A percentile compares a stretch with the other conserved stretches of the same genome.
These are phyloP conservation scores for Marronus borbonicus DNA, from an alignment of 2,888 invertebrate genomes.

Conservation along the genomic window DNA sequence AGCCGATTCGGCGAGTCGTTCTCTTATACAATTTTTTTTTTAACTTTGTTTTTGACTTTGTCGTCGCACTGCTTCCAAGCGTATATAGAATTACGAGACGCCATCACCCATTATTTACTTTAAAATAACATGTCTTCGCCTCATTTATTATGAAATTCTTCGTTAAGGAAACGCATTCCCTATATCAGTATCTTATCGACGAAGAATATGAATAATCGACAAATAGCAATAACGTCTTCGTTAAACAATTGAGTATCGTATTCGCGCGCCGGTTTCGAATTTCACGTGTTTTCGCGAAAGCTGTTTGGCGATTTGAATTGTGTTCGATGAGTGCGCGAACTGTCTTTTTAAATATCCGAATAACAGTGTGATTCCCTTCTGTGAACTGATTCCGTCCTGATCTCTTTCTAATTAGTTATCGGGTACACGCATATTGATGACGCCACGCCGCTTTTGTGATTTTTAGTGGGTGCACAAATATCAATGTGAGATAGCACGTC, in stretches of 20 bases:
- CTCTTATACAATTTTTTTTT: slow-evolving; percentile 45
- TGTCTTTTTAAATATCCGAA: slow-evolving; percentile 24
- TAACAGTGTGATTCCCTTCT: slow-evolving; percentile 23
- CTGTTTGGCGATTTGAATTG: slow-evolving; percentile 14
- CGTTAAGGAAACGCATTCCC: not conserved
- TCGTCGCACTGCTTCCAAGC: slow-evolving; percentile 37
- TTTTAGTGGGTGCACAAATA: slow-evolving; percentile 35
- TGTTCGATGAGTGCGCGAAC: slow-evolving; percentile 46
- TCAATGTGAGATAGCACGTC: slow-evolving; percentile 34
- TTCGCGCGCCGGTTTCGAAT: slow-evolving; percentile 36
- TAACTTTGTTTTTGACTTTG: slow-evolving; percentile 39
- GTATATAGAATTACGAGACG: slow-evolving; percentile 35
- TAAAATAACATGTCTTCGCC: slow-evolving; percentile 36
- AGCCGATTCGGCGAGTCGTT: slow-evolving; percentile 49
- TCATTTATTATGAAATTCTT: slow-evolving; percentile 34
- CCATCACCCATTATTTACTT: slow-evolving; percentile 29
- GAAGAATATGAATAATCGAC: slow-evolving; percentile 24
- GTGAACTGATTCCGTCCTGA: slow-evolving; percentile 9
- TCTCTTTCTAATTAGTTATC: slow-evolving; percentile 12
- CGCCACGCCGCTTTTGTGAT: slow-evolving; percentile 32
- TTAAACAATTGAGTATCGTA: slow-evolving; percentile 32
- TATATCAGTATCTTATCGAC: not conserved
- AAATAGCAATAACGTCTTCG: not conserved
- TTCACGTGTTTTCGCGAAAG: slow-evolving; percentile 33
- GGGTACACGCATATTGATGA: slow-evolving; percentile 27